Evolutionary conservation across 2,113 vertebrate species (phyloP), one percentile per base, ranked within the genome.

Genomic region (Chelonoidis abingdonii): DNA sequence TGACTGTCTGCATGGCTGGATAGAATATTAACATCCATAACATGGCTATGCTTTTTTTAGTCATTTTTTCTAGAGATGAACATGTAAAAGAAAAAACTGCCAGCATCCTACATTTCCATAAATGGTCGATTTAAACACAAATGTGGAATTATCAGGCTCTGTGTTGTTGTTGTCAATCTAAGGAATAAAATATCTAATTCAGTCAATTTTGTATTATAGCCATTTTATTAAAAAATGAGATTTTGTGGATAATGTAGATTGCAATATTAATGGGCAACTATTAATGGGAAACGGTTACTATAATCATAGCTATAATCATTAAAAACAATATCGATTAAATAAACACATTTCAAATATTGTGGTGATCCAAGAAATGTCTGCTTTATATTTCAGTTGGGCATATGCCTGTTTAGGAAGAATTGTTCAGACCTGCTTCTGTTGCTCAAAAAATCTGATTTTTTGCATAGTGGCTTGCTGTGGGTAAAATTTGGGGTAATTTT

Each of bases 1-100:
- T 92, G 88, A 95, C 94, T 95, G 53, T 97, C 76, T 49, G 96
- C 93, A 96, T 90, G 92, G 93, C 90, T 95, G 56, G 93, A 88
- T 87, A 50, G 80, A 96, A 80, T 96, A 93, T 95, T 94, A 93
- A 6, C 87, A 72, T 88, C 25, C 88, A 87, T n/a, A n/a, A 24
- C 82, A 22, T 17, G 83, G 89, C 21, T 8, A 65, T 38, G 9
- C 0, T 31, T 8, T 21, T 80, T 89, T 82, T 44, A 86, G 9
- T 19, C 31, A 93, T 89, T 89, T 3, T 13, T 87, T 88, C 24
- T n/a, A 80, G 80, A 86, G 86, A 83, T 10, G 75, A 86, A 56
- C 83, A 24, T 53, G 59, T 5, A 72, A 88, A 95, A 84, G 35
- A 65, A 79, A 80, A 87, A 1, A 83, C 35, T 76, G 44, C 27